Evolutionary conservation across 35 echinoderm and acorn worm species (phyloP).

Genomic region (Eucidaris tribuloides): DNA sequence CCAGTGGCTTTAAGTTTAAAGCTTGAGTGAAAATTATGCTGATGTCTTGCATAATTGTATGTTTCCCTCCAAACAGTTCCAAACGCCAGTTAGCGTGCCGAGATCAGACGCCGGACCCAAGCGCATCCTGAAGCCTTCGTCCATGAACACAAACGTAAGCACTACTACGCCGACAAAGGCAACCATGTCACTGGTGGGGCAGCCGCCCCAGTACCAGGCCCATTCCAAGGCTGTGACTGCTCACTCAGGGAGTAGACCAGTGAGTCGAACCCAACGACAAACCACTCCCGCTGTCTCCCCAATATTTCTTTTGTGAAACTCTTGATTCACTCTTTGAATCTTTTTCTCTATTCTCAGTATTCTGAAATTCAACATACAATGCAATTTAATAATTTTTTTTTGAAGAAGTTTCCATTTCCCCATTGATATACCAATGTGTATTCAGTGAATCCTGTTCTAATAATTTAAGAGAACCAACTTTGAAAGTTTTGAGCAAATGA

Average conservation of each 20-base stretch:
- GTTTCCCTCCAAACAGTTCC: neutral
- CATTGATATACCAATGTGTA: neutral
- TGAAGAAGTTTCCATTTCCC: neutral
- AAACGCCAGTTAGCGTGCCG: neutral
- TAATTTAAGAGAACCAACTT: too few species aligned
- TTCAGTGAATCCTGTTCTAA: too few species aligned
- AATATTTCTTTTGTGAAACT: neutral
- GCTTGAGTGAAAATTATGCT: too few species aligned
- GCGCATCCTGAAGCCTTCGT: conserved; percentile 19
- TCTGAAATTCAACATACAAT: neutral
- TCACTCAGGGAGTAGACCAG: neutral
- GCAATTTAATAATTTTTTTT: neutral
- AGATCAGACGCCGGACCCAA: conserved; percentile 24
- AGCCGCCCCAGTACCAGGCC: conserved; percentile 1
- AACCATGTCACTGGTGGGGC: neutral
- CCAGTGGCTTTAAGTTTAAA: too few species aligned
- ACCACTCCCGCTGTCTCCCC: neutral
- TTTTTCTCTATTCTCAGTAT: neutral
- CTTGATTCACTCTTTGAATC: neutral
- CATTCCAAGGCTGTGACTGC: conserved; percentile 11
- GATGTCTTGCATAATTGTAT: too few species aligned
- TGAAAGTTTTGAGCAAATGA: too few species aligned
- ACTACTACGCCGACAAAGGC: conserved; percentile 20
- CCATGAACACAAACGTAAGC: conserved; percentile 7
- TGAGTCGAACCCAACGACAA: neutral